phyloP scores from a whole-genome alignment of 1,140 invertebrate genomes.

The Bombus affinis region DNA sequence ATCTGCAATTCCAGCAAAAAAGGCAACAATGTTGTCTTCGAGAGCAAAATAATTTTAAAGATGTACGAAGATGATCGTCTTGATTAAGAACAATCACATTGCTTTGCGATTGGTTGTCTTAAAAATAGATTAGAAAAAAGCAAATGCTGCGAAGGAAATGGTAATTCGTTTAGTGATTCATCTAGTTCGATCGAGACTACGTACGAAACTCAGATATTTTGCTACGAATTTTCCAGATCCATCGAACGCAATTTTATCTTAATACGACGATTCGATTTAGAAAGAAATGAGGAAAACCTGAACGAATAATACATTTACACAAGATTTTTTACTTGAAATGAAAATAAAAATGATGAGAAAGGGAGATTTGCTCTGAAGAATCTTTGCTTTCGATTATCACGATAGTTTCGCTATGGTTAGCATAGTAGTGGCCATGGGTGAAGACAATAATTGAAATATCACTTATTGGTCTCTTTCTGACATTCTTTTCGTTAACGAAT shows the following conservation, averaged over 20 bases:
- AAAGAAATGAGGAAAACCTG: too few relatives aligned
- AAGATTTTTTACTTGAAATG: background rate
- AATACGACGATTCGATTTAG: too few relatives aligned
- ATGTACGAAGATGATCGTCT: background rate
- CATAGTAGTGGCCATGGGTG: background rate
- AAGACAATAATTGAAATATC: background rate
- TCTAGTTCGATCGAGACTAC: background rate
- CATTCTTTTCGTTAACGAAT: slow-evolving; percentile 14
- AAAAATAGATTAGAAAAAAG: background rate
- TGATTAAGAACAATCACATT: background rate
- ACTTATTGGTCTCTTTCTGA: slow-evolving; percentile 7
- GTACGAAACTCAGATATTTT: too few relatives aligned
- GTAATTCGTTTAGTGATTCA: background rate
- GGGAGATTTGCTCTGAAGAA: background rate
- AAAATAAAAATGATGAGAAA: background rate
- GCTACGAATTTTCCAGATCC: too few relatives aligned
- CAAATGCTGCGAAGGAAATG: background rate
- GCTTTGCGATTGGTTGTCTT: background rate
- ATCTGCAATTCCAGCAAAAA: background rate
- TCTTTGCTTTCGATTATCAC: background rate
- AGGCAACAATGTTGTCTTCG: background rate
- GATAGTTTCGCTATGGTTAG: background rate
- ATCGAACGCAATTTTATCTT: too few relatives aligned
- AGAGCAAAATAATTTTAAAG: background rate
- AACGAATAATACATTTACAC: too few relatives aligned